These are phyloP conservation scores for Metaphire vulgaris DNA, from an alignment of 1,140 invertebrate genomes.

Conservation along the genomic window DNA sequence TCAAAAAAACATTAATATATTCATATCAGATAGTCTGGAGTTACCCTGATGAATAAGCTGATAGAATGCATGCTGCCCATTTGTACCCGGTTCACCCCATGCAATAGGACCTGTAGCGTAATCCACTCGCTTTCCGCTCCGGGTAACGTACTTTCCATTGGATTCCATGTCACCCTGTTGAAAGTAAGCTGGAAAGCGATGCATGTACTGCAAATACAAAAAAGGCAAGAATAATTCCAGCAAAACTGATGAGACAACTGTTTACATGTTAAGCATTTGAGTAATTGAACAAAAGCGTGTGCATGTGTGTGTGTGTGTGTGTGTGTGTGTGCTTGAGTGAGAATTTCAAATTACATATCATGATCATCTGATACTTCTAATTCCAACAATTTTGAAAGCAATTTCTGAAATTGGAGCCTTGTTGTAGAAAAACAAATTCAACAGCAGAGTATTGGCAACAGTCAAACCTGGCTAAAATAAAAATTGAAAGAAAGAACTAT, in stretches of 20 bases:
- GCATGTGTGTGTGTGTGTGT: slow-evolving; percentile 4
- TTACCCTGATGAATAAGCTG: slow-evolving; percentile 53
- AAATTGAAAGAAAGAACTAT: no score
- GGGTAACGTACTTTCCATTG: slow-evolving; percentile 89
- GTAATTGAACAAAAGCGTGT: not conserved
- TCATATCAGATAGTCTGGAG: no score
- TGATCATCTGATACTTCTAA: not conserved
- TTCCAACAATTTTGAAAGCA: no score
- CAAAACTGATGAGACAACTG: no score
- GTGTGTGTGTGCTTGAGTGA: no score
- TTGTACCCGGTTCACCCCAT: slow-evolving; percentile 97
- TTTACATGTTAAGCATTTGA: not conserved
- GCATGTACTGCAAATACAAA: slow-evolving; percentile 70
- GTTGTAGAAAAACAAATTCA: no score
- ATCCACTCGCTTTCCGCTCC: slow-evolving; percentile 65
- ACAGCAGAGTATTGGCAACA: no score
- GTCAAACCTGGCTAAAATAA: no score
- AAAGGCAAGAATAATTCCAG: no score
- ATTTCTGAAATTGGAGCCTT: no score
- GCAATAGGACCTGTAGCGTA: slow-evolving; percentile 86
- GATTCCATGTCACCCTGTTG: slow-evolving; percentile 99
- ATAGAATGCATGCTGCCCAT: slow-evolving; percentile 67
- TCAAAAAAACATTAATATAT: no score
- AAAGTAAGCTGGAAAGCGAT: slow-evolving; percentile 98
- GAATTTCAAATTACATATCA: not conserved